phyloP scores from a whole-genome alignment of 92 coral and sea anemone species.

The Epizoanthus scotinus region DNA sequence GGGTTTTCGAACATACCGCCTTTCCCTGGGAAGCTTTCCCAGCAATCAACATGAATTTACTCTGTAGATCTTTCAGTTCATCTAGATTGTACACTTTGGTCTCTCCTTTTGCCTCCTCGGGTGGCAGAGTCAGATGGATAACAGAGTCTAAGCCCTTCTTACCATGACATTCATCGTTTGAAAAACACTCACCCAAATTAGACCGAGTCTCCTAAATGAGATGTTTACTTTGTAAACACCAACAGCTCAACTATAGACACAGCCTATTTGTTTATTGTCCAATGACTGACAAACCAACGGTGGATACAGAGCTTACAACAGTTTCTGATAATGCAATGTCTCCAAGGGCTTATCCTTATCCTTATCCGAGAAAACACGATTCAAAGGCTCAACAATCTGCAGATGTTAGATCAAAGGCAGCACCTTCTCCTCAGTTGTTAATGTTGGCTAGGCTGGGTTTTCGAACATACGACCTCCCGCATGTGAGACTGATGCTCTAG shows the following conservation, averaged over 20 bases:
- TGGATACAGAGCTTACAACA: too few species aligned
- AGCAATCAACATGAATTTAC: conserved; percentile 93
- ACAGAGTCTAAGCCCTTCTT: conserved; percentile 27
- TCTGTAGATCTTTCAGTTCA: conserved; percentile 85
- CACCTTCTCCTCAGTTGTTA: too few species aligned
- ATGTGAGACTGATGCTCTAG: too few species aligned
- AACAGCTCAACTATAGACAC: not conserved
- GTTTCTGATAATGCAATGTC: too few species aligned
- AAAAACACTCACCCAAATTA: not conserved
- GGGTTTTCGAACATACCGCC: not conserved
- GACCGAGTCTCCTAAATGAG: not conserved
- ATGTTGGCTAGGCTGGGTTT: too few species aligned
- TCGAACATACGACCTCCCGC: conserved; percentile 14
- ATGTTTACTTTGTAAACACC: not conserved
- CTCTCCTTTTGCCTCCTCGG: conserved; percentile 30
- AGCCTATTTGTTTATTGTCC: too few species aligned
- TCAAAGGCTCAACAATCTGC: too few species aligned
- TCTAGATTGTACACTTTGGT: conserved; percentile 61
- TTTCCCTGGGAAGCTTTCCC: conserved; percentile 80
- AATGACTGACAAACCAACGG: too few species aligned
- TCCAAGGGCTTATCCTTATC: too few species aligned
- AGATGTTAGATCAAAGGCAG: too few species aligned
- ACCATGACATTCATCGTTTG: not conserved
- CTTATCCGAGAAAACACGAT: too few species aligned
- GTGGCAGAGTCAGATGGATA: conserved; percentile 52